Evolutionary conservation across 2,113 vertebrate species (phyloP).

Genomic region (Rhinolophus ferrumequinum): DNA sequence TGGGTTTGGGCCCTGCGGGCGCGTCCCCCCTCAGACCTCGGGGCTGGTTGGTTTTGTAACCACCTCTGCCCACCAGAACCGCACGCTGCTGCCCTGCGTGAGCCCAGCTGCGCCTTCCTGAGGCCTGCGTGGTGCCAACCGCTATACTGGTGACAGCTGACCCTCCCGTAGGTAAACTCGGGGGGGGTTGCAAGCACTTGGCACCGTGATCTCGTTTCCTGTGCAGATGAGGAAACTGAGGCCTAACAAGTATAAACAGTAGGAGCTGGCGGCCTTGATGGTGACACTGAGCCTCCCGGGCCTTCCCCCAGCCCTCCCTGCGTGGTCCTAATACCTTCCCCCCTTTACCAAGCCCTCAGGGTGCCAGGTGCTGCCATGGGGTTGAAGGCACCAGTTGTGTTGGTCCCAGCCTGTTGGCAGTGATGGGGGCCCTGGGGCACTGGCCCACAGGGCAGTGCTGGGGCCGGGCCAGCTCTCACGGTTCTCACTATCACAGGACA

Average conservation of each 20-base stretch:
- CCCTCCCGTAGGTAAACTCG: neutral
- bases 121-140: neutral
- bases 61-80: neutral
- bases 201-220: neutral
- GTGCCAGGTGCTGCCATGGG: too few relatives aligned
- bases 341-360: too few relatives aligned
- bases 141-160: fast-evolving
- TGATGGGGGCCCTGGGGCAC: neutral
- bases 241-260: too few relatives aligned
- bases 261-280: neutral
- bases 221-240: neutral
- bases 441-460: fast-evolving
- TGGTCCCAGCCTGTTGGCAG: neutral
- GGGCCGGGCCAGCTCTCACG: too few relatives aligned
- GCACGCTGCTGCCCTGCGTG: neutral
- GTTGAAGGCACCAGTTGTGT: too few relatives aligned
- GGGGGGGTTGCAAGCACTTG: neutral
- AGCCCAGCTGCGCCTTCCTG: neutral
- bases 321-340: neutral
- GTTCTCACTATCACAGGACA: neutral
- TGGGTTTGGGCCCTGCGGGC: fast-evolving
- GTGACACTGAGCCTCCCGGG: fast-evolving
- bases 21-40: neutral
- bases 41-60: neutral
- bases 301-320: neutral